phyloP scores from a whole-genome alignment of 2,797 vertebrate species.

The Epinephelus coioides region DNA sequence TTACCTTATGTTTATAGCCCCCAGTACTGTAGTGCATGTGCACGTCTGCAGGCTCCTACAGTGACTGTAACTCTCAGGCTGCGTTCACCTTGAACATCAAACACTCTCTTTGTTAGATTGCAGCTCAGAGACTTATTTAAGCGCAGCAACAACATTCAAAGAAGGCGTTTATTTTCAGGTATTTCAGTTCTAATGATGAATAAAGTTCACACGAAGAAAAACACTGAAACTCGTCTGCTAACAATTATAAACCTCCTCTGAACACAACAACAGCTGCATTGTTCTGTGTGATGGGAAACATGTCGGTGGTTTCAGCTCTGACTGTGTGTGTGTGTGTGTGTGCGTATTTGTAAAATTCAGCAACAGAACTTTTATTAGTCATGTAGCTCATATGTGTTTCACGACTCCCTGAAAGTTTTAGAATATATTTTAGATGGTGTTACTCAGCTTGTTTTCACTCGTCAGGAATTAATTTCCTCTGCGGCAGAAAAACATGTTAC shows the following conservation, averaged over 20 bases:
- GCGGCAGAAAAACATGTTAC: background rate
- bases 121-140: constrained; percentile 1
- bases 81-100: background rate
- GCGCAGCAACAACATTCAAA: background rate
- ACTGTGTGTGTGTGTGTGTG: background rate
- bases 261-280: constrained; percentile 43
- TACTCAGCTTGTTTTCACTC: no score
- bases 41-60: background rate
- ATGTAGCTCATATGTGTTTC: background rate
- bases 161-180: constrained; percentile 16
- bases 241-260: constrained; percentile 35
- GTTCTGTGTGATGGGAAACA: constrained; percentile 50
- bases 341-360: background rate
- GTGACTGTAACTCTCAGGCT: background rate
- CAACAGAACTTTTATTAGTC: no score
- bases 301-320: background rate
- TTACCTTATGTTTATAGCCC: background rate
- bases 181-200: constrained; percentile 13
- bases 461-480: no score
- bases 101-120: background rate
- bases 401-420: background rate
- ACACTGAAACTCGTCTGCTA: constrained; percentile 4
- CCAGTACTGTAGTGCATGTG: background rate
- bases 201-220: constrained; percentile 24
- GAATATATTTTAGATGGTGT: background rate